These are phyloP conservation scores for Scortum barcoo DNA, from an alignment of 2,113 vertebrate species.

Conservation along the genomic window DNA sequence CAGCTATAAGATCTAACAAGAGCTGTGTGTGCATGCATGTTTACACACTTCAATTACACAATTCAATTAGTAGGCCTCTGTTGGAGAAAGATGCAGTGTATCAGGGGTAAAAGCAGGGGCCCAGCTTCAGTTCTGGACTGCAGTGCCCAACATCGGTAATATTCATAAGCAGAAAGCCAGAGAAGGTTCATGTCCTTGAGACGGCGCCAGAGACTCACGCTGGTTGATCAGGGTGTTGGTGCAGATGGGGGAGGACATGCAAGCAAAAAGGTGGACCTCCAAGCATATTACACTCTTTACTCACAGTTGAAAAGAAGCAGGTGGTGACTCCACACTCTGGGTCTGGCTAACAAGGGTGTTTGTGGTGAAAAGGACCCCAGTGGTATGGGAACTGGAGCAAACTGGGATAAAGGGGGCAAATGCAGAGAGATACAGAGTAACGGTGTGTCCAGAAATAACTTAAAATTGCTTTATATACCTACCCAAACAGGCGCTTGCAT, in stretches of 20 bases:
- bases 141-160: not conserved
- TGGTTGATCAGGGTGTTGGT: slow-evolving; percentile 34
- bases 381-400: not conserved
- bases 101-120: not conserved
- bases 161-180: slow-evolving; percentile 21
- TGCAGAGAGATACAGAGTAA: not conserved
- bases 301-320: slow-evolving; percentile 52
- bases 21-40: not conserved
- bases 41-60: too few relatives aligned
- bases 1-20: slow-evolving; percentile 16
- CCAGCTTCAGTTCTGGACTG: not conserved
- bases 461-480: not conserved
- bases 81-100: not conserved
- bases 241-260: not conserved
- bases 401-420: not conserved
- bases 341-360: not conserved
- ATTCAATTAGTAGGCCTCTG: not conserved
- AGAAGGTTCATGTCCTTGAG: slow-evolving; percentile 35
- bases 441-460: not conserved
- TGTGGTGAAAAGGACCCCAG: not conserved
- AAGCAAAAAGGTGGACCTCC: slow-evolving; percentile 16
- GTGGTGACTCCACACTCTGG: not conserved
- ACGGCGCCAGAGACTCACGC: not conserved
- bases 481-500: not conserved
- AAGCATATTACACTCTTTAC: not conserved